Percentiles rank a stretch among this genome's conserved stretches.
Conservation (phyloP, 2,888 invertebrate genomes). For the Drosophila kanekoi region DNA sequence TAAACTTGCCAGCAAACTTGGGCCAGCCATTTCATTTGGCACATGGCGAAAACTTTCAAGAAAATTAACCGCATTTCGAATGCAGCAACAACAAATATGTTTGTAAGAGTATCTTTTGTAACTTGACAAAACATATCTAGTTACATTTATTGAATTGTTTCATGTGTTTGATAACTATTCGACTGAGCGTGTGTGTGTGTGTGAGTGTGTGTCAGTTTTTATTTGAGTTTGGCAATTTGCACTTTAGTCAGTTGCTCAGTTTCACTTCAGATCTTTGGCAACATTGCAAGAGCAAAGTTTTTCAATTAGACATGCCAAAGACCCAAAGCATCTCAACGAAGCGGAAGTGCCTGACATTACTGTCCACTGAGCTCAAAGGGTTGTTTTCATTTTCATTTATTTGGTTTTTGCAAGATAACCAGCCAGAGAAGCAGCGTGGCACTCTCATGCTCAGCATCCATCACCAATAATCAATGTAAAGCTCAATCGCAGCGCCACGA, state of each 20-base stretch:
- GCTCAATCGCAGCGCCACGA: constrained; percentile 32
- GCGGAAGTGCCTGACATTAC: constrained; percentile 48
- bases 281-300: constrained; percentile 60
- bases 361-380: constrained; percentile 47
- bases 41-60: constrained; percentile 53
- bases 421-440: not conserved
- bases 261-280: constrained; percentile 38
- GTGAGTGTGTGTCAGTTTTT: constrained; percentile 20
- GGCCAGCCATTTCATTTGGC: constrained; percentile 44
- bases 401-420: not conserved
- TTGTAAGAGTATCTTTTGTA: constrained; percentile 39
- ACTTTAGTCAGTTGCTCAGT: constrained; percentile 46
- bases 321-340: constrained; percentile 25
- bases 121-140: constrained; percentile 60
- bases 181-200: constrained; percentile 1
- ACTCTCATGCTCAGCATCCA: constrained; percentile 13
- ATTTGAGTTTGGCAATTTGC: constrained; percentile 67
- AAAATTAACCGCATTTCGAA: constrained; percentile 67
- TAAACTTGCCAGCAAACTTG: constrained; percentile 46
- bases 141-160: constrained; percentile 72
- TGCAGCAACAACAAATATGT: constrained; percentile 47
- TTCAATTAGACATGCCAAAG: constrained; percentile 71
- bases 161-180: constrained; percentile 72
- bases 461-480: constrained; percentile 56
- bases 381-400: constrained; percentile 49